Conservation (phyloP, 2,888 invertebrate genomes). For the Apodemia mormo region DNA sequence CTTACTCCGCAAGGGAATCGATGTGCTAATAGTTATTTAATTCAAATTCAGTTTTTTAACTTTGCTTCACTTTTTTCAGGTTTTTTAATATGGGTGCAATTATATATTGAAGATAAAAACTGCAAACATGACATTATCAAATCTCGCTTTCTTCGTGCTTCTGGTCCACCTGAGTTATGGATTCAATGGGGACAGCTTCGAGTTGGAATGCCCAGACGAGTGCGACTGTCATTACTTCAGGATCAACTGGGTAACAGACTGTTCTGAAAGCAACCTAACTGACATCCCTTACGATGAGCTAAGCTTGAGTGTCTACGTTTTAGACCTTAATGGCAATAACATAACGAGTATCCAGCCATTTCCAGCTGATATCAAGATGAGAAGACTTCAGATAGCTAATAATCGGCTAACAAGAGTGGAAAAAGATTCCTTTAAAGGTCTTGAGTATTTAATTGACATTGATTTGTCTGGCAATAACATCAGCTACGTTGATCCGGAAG, state of each 20-base stretch:
- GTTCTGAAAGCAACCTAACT: constrained; percentile 87
- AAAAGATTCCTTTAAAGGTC: constrained; percentile 83
- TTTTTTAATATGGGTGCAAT: too few relatives aligned
- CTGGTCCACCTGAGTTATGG: constrained; percentile 51
- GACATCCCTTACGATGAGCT: constrained; percentile 85
- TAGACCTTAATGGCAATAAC: constrained; percentile 87
- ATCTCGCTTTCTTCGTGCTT: constrained; percentile 52
- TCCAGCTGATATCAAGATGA: constrained; percentile 85
- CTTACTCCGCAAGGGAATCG: too few relatives aligned
- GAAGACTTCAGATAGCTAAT: constrained; percentile 86
- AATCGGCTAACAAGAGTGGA: constrained; percentile 83
- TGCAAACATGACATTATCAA: constrained; percentile 53
- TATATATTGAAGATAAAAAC: not conserved
- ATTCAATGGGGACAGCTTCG: constrained; percentile 84
- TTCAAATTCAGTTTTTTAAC: too few relatives aligned
- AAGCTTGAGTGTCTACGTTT: constrained; percentile 85
- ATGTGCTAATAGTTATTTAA: too few relatives aligned
- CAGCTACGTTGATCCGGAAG: constrained; percentile 83
- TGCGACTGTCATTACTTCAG: constrained; percentile 89
- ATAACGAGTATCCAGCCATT: constrained; percentile 83
- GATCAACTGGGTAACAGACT: constrained; percentile 89
- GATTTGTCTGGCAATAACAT: constrained; percentile 87
- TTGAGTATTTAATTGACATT: constrained; percentile 86
- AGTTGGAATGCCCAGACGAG: constrained; percentile 87
- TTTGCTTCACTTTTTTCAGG: too few relatives aligned